phyloP scores from a whole-genome alignment of 64 coral and sea anemone species.

The Montipora foliosa region DNA sequence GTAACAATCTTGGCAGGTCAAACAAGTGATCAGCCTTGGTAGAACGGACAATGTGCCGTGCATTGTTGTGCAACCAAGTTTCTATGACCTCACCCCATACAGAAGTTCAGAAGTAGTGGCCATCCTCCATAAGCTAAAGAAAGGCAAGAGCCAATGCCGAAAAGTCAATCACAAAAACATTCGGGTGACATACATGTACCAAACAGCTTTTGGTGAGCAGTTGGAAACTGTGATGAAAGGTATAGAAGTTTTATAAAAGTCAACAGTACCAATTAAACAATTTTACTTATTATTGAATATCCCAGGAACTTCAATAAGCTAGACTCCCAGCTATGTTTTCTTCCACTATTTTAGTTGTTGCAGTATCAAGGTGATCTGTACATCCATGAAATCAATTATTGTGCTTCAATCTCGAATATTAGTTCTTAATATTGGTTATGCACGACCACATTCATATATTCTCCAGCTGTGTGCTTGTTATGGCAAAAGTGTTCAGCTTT shows the following conservation, averaged over 20 bases:
- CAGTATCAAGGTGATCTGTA: too few species aligned
- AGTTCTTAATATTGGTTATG: too few species aligned
- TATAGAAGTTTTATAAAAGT: conserved; percentile 9
- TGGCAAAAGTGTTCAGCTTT: too few species aligned
- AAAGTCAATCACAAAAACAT: conserved; percentile 25
- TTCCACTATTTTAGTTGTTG: too few species aligned
- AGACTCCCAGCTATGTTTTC: too few species aligned
- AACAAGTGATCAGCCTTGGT: conserved; percentile 18
- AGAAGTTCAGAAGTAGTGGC: conserved; percentile 2
- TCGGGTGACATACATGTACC: conserved; percentile 45
- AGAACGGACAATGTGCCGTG: conserved; percentile 2
- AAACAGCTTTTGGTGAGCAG: conserved; percentile 27
- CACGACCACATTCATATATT: too few species aligned
- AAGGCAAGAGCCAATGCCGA: conserved; percentile 45
- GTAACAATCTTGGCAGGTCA: conserved; percentile 13
- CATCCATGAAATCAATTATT: too few species aligned
- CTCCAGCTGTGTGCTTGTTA: too few species aligned
- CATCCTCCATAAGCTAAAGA: conserved; percentile 4
- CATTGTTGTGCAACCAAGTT: not conserved
- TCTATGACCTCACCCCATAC: not conserved
- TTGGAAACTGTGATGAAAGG: not conserved
- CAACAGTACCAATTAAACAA: not conserved
- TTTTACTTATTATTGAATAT: not conserved
- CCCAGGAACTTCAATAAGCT: not conserved
- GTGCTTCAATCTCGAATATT: too few species aligned